Evolutionary conservation across 2,113 vertebrate species (phyloP).

Genomic region (Onychostoma macrolepis): DNA sequence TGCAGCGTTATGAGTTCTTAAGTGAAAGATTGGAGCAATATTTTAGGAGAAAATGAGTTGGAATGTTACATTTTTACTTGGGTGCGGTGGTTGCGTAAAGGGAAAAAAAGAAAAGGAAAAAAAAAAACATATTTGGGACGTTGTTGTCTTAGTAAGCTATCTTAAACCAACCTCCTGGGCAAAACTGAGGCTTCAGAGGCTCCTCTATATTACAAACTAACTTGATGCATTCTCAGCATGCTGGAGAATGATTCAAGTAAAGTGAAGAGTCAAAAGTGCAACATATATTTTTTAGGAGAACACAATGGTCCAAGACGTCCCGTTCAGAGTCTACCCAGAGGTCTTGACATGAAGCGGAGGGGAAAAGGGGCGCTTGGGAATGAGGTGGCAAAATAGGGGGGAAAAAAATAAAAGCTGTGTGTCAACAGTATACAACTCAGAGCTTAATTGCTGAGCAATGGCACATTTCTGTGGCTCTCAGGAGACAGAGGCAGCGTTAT

Average conservation of each 20-base stretch:
- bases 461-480: slow-evolving; percentile 56
- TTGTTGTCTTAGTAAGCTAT: slow-evolving; percentile 5
- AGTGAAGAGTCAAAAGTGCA: not conserved
- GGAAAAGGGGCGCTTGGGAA: slow-evolving; percentile 1
- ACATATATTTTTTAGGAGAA: not conserved
- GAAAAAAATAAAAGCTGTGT: slow-evolving; percentile 41
- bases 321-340: not conserved
- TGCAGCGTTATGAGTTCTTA: not conserved
- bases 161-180: slow-evolving; percentile 2
- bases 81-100: not conserved
- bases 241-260: not conserved
- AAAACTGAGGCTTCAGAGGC: slow-evolving; percentile 18
- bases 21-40: not conserved
- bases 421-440: slow-evolving; percentile 53
- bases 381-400: not conserved
- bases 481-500: slow-evolving; percentile 54
- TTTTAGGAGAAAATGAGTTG: not conserved
- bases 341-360: not conserved
- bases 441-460: slow-evolving; percentile 67
- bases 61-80: not conserved
- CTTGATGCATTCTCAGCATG: slow-evolving; percentile 16
- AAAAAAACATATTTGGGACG: not conserved
- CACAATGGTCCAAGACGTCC: not conserved
- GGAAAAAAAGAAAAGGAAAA: not conserved
- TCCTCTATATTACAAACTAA: not conserved